phyloP scores from a whole-genome alignment of 1,140 invertebrate species.

The Magallana angulata region DNA sequence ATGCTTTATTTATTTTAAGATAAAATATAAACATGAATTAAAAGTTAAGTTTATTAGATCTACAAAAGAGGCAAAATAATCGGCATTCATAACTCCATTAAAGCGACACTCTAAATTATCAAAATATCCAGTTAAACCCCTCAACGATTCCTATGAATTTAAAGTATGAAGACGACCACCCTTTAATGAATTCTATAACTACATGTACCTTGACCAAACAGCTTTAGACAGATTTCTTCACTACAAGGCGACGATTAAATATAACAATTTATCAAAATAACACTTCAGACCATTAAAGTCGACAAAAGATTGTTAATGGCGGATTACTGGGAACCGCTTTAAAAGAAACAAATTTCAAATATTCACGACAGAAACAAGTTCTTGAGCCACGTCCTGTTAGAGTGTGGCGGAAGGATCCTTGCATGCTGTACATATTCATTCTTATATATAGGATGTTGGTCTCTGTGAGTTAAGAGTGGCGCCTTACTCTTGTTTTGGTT shows the following conservation, averaged over 20 bases:
- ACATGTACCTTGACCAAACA: neutral
- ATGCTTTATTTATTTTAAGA: no score
- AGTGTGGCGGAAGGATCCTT: no score
- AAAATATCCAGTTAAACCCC: no score
- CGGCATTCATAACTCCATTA: no score
- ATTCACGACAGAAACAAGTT: conserved; percentile 13
- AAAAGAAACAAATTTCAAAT: neutral
- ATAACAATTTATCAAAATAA: conserved; percentile 20
- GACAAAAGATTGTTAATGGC: neutral
- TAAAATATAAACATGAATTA: no score
- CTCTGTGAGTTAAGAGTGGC: neutral
- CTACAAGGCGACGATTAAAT: neutral
- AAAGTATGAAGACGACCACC: neutral
- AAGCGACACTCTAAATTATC: no score
- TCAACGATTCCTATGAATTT: no score
- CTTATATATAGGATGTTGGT: neutral
- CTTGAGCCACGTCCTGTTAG: neutral
- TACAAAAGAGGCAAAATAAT: no score
- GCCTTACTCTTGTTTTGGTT: neutral
- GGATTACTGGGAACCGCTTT: neutral
- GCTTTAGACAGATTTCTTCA: neutral
- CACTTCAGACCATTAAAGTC: conserved; percentile 9
- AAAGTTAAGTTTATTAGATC: no score
- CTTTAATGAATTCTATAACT: neutral
- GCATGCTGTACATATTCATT: neutral